Base-by-base conservation (phyloP, 2,888 invertebrate species). In the Sesia apiformis region DNA sequence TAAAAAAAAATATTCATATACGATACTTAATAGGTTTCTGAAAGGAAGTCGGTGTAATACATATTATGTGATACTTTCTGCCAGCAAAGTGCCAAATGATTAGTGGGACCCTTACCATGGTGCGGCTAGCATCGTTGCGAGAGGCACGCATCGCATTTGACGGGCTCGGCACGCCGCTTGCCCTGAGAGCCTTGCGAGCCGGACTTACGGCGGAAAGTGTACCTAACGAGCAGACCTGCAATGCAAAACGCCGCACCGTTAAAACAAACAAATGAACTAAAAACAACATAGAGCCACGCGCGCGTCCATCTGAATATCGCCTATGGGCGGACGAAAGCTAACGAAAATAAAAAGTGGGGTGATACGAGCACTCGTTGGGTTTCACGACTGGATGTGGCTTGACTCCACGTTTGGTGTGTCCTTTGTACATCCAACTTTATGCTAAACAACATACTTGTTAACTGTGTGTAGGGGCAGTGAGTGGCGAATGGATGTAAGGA, bases 191-290 rank as follows among this genome's bases (percentile, higher is more conserved):
- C 84, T 76, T 88, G 89, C 78, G 88, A 84, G 78, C 85, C 87
- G 83, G 90, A 88, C 84, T 90, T 90, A 90, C 90, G 90, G 79
- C 90, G 90, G 84, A 90, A 90, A 84, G 90, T 90, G 89, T 90
- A 90, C 90, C 90, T 90, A 90, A 90, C 90, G 87, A 90, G 90
- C 76, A 90, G 90, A 90, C 90, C 90, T 90, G 90, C 83, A 90
- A 90, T 88, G 85, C 82, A 88, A 89, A 90, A 90, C 77, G 89
- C 85, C 82, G 81, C 76, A 88, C 86, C 87, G 89, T 89, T 89
- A 86, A 85, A 87, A 86, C 69, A 84, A 82, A 83, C 68, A 76
- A 76, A 80, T 76, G 82, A 84, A 78, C 80, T 77, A 83, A 75
- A 64, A 78, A 82, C 73, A 76, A 73, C 76, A 70, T 72, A 76